Conservation (phyloP, 2,797 vertebrate genomes). For the Columba guinea region DNA sequence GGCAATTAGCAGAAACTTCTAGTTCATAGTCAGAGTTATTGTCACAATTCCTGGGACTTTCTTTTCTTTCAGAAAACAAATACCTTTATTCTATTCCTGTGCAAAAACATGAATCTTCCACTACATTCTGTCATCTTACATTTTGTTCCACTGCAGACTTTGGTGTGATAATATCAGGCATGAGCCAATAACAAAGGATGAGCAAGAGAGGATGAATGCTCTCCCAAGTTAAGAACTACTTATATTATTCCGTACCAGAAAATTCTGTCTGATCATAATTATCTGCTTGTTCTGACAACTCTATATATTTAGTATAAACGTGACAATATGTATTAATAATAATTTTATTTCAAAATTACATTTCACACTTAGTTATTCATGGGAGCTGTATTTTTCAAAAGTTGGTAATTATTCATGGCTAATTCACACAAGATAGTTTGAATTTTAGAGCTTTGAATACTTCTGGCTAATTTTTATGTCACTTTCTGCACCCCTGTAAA, state of each 20-base stretch:
- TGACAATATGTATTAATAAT: background rate
- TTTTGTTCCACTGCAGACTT: background rate
- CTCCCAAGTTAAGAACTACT: background rate
- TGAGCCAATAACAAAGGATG: background rate
- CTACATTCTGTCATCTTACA: background rate
- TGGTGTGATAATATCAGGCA: background rate
- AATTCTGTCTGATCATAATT: background rate
- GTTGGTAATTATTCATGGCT: background rate
- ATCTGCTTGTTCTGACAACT: slow-evolving; percentile 1
- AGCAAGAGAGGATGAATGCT: background rate
- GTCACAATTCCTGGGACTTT: background rate
- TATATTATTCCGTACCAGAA: background rate
- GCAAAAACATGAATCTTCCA: background rate
- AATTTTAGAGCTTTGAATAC: background rate
- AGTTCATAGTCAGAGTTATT: background rate
- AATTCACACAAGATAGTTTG: background rate
- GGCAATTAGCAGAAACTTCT: background rate
- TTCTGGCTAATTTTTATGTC: background rate
- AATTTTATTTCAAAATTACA: slow-evolving; percentile 20
- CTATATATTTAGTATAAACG: slow-evolving; percentile 39
- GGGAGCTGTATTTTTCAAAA: slow-evolving; percentile 15
- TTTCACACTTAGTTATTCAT: background rate
- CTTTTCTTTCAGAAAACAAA: background rate
- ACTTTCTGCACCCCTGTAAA: background rate
- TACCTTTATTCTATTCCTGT: background rate